Evolutionary conservation across 92 coral and sea anemone genomes (phyloP).

Genomic region (Virgularia gustaviana): DNA sequence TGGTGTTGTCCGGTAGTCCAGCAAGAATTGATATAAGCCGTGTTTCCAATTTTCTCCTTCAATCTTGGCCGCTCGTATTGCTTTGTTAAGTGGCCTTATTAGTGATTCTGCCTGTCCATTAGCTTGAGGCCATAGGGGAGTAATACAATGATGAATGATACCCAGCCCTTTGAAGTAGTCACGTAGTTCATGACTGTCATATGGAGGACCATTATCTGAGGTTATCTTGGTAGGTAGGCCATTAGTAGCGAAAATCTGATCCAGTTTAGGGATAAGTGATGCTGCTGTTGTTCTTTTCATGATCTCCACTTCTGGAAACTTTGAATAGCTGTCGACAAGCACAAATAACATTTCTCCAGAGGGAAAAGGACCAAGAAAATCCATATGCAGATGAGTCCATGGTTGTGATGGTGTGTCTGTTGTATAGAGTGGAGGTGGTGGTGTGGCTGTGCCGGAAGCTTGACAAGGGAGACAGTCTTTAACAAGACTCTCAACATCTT

Average conservation of each 20-base stretch:
- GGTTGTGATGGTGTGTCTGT: constrained; percentile 6
- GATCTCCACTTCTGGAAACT: constrained; percentile 28
- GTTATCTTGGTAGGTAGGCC: constrained; percentile 4
- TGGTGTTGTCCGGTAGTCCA: constrained; percentile 37
- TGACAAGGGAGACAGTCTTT: constrained; percentile 17
- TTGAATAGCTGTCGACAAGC: constrained; percentile 20
- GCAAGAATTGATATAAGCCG: constrained; percentile 24
- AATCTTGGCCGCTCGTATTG: constrained; percentile 15
- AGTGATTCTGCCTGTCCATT: constrained; percentile 28
- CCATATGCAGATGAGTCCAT: constrained; percentile 1
- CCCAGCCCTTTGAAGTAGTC: constrained; percentile 6
- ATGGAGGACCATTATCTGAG: constrained; percentile 35
- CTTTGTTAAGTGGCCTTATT: constrained; percentile 26
- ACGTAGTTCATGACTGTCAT: constrained; percentile 2
- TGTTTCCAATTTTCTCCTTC: constrained; percentile 24
- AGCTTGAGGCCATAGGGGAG: constrained; percentile 34
- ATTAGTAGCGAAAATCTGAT: constrained; percentile 26
- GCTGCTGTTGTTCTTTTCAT: constrained; percentile 6
- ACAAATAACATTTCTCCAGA: constrained; percentile 12
- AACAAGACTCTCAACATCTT: neutral
- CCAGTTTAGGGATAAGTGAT: neutral
- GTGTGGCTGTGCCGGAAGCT: neutral
- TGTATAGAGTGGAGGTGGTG: neutral
- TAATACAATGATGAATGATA: neutral
- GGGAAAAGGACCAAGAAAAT: constrained; percentile 14